phyloP scores from a whole-genome alignment of 2,888 invertebrate species.

The Isoperla grammatica region DNA sequence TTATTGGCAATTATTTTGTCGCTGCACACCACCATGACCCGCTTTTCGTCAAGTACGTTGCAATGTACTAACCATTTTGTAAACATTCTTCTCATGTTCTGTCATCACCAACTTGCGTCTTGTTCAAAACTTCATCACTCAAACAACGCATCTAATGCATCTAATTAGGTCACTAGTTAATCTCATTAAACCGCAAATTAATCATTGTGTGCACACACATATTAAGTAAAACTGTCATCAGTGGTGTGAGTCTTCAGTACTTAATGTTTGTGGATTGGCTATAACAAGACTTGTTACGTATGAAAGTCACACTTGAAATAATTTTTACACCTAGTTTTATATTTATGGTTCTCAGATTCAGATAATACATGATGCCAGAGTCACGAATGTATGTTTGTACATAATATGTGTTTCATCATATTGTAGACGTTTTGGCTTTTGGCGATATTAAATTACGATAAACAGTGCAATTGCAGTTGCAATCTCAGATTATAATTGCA shows the following conservation, averaged over 20 bases:
- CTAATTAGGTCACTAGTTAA: neutral
- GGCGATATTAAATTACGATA: too few relatives aligned
- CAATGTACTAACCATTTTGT: neutral
- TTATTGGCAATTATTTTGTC: slow-evolving; percentile 6
- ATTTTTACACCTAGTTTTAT: slow-evolving; percentile 18
- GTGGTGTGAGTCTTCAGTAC: neutral
- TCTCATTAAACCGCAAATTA: neutral
- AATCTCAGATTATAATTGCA: too few relatives aligned
- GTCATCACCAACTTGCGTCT: neutral
- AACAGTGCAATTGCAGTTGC: too few relatives aligned
- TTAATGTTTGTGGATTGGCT: neutral
- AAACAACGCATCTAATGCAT: neutral
- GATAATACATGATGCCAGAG: slow-evolving; percentile 12
- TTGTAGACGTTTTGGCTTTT: too few relatives aligned
- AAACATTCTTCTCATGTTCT: neutral
- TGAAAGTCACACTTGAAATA: slow-evolving; percentile 15
- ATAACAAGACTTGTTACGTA: neutral
- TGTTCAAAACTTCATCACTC: neutral
- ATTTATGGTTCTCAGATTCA: slow-evolving; percentile 12
- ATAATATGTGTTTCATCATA: too few relatives aligned
- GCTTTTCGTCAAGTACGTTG: slow-evolving; percentile 17
- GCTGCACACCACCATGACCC: slow-evolving; percentile 16
- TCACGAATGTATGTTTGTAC: slow-evolving; percentile 7
- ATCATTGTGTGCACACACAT: neutral
- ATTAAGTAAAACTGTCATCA: neutral